These are phyloP conservation scores for Hippocampus guttulatus DNA, from an alignment of 2,113 vertebrate genomes.

Conservation along the genomic window DNA sequence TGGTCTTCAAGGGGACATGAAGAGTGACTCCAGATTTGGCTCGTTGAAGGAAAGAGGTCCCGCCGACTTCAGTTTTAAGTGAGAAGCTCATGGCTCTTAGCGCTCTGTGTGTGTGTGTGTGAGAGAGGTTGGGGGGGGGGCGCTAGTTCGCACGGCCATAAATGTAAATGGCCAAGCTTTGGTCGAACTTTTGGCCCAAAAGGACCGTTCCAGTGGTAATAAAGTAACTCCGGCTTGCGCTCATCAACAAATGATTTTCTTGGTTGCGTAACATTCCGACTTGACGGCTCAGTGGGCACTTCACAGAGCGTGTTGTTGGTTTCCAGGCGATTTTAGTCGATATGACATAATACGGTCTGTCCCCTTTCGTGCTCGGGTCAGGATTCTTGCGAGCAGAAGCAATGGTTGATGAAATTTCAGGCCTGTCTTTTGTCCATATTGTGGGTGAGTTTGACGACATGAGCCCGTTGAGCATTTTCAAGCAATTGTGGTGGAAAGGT, in stretches of 20 bases:
- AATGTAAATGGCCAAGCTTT: too few relatives aligned
- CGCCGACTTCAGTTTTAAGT: constrained; percentile 30
- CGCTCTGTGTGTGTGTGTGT: constrained; percentile 1
- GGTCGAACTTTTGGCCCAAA: too few relatives aligned
- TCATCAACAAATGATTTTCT: too few relatives aligned
- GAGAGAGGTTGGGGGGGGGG: background rate
- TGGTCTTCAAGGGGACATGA: constrained; percentile 24
- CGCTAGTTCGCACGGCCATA: too few relatives aligned
- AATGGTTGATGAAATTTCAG: background rate
- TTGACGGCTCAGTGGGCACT: too few relatives aligned
- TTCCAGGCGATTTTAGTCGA: background rate
- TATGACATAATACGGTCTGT: background rate
- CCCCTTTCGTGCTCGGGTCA: background rate
- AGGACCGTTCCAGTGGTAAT: too few relatives aligned
- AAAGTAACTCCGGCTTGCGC: too few relatives aligned
- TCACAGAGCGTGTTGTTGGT: background rate
- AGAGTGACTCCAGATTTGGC: constrained; percentile 50
- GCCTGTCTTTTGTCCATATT: background rate
- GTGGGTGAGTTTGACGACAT: background rate
- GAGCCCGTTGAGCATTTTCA: background rate
- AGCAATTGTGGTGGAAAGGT: background rate
- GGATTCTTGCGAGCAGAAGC: background rate
- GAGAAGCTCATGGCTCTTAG: constrained; percentile 48
- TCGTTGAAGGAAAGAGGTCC: constrained; percentile 27
- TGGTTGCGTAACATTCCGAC: too few relatives aligned